Evolutionary conservation across 2,113 vertebrate genomes (phyloP).

Genomic region (Solenodon paradoxus): DNA sequence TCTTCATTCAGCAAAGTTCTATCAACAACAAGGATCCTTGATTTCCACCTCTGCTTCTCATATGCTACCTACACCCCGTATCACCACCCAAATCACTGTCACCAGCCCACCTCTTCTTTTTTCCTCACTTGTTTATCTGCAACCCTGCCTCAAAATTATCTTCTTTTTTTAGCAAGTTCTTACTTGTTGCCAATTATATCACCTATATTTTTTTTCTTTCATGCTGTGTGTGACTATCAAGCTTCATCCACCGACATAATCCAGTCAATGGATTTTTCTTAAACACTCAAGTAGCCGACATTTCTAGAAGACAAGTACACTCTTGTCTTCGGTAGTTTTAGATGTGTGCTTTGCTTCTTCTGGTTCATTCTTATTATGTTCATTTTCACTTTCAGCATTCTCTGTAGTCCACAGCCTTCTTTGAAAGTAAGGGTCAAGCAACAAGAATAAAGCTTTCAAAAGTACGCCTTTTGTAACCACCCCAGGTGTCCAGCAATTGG

Average conservation of each 20-base stretch:
- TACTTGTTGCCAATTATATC: neutral
- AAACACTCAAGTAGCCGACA: neutral
- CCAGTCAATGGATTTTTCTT: neutral
- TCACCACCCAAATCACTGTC: neutral
- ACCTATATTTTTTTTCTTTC: neutral
- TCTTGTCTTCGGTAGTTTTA: neutral
- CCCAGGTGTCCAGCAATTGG: neutral
- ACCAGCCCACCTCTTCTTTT: neutral
- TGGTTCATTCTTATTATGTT: neutral
- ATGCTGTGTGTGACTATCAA: neutral
- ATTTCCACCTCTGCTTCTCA: neutral
- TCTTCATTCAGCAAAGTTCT: neutral
- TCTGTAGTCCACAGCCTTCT: neutral
- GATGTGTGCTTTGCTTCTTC: neutral
- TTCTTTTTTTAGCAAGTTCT: neutral
- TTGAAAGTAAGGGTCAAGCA: slow-evolving; percentile 4
- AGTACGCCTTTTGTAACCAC: neutral
- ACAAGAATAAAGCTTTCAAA: neutral
- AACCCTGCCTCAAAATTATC: neutral
- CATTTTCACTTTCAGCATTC: neutral
- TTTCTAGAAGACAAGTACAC: neutral
- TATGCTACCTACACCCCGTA: neutral
- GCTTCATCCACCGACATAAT: neutral
- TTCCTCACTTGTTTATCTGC: neutral
- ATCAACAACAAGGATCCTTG: neutral